Evolutionary conservation across 2,113 vertebrate genomes (phyloP).

Genomic region (Neolamprologus modestus): DNA sequence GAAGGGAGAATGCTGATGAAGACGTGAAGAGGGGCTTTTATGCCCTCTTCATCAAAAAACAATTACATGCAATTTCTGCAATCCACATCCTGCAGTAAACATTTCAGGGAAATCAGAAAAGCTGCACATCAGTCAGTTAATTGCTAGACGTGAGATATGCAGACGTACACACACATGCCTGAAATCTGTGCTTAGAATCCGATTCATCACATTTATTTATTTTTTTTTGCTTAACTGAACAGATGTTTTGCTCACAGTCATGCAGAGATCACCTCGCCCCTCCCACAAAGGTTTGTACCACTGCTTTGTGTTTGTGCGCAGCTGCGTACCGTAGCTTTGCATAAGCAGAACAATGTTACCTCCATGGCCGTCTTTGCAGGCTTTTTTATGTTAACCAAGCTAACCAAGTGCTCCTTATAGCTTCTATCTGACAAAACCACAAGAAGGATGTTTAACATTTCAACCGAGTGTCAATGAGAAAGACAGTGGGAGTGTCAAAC

Average conservation of each 20-base stretch:
- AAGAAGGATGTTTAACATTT: not conserved
- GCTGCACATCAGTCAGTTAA: not conserved
- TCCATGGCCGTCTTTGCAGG: not conserved
- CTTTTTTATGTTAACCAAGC: not conserved
- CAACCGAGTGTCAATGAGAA: not conserved
- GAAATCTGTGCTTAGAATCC: not conserved
- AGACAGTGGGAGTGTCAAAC: not conserved
- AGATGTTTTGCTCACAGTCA: not conserved
- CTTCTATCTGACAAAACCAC: not conserved
- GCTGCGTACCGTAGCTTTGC: not conserved
- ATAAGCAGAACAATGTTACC: not conserved
- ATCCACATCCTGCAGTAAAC: not conserved
- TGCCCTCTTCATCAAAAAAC: not conserved
- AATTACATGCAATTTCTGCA: not conserved
- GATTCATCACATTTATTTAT: not conserved
- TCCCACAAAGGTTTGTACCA: not conserved
- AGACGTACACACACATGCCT: not conserved
- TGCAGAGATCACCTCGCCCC: not conserved
- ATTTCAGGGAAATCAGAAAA: not conserved
- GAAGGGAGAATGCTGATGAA: not conserved
- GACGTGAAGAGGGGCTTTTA: not conserved
- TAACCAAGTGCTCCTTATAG: not conserved
- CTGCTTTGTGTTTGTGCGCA: fast-evolving
- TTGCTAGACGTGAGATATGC: not conserved
- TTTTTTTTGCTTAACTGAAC: not conserved